Conservation (phyloP, 92 coral and sea anemone genomes). For the Desmophyllum pertusum region DNA sequence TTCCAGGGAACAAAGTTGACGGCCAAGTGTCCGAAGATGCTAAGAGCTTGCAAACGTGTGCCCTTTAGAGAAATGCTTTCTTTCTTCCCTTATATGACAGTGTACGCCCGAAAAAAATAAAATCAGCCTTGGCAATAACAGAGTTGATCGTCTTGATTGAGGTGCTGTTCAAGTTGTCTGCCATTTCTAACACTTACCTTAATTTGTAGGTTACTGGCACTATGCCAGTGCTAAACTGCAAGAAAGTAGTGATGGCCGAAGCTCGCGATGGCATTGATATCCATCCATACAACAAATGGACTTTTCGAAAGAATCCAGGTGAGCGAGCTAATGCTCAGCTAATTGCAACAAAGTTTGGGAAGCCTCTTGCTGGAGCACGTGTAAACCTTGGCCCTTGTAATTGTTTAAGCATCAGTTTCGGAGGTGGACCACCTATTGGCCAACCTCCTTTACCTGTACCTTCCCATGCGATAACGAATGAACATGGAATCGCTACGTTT, state of each 20-base stretch:
- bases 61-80: no score
- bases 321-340: constrained; percentile 46
- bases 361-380: constrained; percentile 31
- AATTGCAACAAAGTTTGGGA: constrained; percentile 75
- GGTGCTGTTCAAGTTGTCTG: not conserved
- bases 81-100: no score
- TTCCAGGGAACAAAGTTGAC: no score
- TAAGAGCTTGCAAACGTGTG: no score
- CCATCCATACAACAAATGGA: constrained; percentile 68
- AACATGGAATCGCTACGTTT: constrained; percentile 55
- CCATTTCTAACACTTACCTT: not conserved
- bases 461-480: constrained; percentile 30
- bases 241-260: constrained; percentile 67
- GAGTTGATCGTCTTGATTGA: not conserved
- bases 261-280: constrained; percentile 67
- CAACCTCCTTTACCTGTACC: constrained; percentile 32
- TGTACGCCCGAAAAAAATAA: no score
- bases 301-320: constrained; percentile 59
- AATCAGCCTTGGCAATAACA: not conserved
- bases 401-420: constrained; percentile 17
- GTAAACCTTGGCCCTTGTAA: constrained; percentile 31
- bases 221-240: constrained; percentile 42
- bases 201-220: constrained; percentile 53
- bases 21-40: no score
- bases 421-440: constrained; percentile 11